Evolutionary conservation across 2,797 vertebrate genomes (phyloP).

Genomic region (Scleropages formosus): DNA sequence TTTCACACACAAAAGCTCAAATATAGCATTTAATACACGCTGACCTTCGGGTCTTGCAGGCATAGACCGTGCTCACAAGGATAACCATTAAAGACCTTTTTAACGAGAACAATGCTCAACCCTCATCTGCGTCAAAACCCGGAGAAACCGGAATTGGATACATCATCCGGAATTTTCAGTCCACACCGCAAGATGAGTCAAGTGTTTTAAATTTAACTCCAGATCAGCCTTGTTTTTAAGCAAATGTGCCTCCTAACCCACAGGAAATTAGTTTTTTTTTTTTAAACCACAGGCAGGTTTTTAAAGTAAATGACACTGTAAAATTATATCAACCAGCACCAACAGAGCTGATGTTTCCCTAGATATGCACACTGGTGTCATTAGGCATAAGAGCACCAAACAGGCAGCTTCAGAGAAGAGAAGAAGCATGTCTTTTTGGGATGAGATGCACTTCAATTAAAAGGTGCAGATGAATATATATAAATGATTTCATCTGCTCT

Average conservation of each 20-base stretch:
- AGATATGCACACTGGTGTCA: not conserved
- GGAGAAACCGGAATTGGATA: constrained; percentile 5
- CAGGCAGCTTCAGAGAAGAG: too few species aligned
- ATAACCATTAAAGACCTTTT: not conserved
- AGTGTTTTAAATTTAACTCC: not conserved
- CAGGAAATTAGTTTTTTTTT: not conserved
- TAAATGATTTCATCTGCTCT: not conserved
- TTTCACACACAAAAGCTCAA: not conserved
- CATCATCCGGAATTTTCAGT: constrained; percentile 6
- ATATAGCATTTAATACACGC: not conserved
- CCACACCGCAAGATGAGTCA: not conserved
- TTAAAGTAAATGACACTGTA: not conserved
- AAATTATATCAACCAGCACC: not conserved
- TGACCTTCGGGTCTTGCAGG: constrained; percentile 8
- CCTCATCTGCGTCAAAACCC: not conserved
- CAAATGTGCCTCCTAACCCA: not conserved
- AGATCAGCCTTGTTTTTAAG: not conserved
- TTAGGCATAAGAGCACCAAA: not conserved
- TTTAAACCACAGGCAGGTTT: not conserved
- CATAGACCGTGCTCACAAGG: not conserved
- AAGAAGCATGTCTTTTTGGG: not conserved
- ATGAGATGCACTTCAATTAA: not conserved
- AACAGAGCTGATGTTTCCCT: not conserved
- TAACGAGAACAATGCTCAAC: not conserved
- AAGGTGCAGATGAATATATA: not conserved